Evolutionary conservation across 2,888 invertebrate species (phyloP), one percentile per base, ranked within the genome.

Genomic region (Blera fallax): DNA sequence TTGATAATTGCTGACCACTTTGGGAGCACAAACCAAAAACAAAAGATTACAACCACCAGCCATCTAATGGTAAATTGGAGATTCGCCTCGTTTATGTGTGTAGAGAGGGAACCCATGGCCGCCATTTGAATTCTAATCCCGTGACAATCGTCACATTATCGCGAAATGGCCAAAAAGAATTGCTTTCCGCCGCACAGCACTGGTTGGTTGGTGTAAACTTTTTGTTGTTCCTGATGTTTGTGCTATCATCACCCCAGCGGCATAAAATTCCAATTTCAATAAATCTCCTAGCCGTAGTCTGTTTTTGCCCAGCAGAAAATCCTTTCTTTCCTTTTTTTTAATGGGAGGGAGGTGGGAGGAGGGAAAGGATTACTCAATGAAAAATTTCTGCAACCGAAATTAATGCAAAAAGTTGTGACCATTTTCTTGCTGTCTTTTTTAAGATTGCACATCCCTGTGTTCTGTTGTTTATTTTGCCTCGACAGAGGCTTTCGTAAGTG

Each of bases 91-190:
- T 24, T 52, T 56, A 10, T 24, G 16, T 48, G 24, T 24, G 21
- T 5, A 8, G 40, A 1, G 37, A 37, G 4, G 14, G 40, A 24
- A 4, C 34, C 29, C 18, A 40, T 29, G 54, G 62, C 24, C 34
- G 45, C 54, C 14, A 54, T 79, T 72, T 65, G 58, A 50, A 67
- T 80, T 65, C 65, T 73, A 73, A 73, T 80, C 79, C 73, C 65
- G 32, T 65, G 79, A 73, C 79, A 65, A 69, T 69, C 69, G 58
- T 67, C 65, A 50, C 73, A 80, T 80, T 80, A 80, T 73, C 79
- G 72, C 72, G 50, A 64, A 65, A 50, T 64, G 58, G 40, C 14
- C 48, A 29, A 79, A 64, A 37, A 24, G 18, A 54, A 72, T 79
- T 56, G 48, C 50, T 40, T 11, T 65, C 56, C 72, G 32, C 72